phyloP scores from a whole-genome alignment of 2,888 invertebrate genomes.

The Sesia apiformis region DNA sequence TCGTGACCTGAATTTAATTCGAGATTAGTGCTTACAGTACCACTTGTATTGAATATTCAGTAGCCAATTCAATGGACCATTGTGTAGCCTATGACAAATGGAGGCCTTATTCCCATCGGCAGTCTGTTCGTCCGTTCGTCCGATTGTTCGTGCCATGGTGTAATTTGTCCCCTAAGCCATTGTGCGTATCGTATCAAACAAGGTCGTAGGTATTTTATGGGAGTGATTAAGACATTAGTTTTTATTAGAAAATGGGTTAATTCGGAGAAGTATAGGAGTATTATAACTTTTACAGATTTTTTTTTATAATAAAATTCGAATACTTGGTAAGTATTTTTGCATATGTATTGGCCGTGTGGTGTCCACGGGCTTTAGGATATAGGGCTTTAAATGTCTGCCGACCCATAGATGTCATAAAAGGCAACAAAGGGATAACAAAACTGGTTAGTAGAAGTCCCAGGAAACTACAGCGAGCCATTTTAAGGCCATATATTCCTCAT shows the following conservation, averaged over 20 bases:
- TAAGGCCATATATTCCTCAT: too few relatives aligned
- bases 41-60: conserved; percentile 34
- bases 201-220: conserved; percentile 13
- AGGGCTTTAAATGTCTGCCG: too few relatives aligned
- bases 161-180: conserved; percentile 23
- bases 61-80: conserved; percentile 39
- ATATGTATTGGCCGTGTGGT: too few relatives aligned
- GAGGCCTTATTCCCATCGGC: conserved; percentile 46
- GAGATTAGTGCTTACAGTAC: background rate
- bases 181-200: conserved; percentile 13
- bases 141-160: conserved; percentile 23
- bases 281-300: too few relatives aligned
- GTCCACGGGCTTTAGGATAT: too few relatives aligned
- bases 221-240: background rate
- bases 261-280: too few relatives aligned
- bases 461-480: too few relatives aligned
- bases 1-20: background rate
- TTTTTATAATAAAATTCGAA: too few relatives aligned
- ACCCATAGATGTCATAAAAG: too few relatives aligned
- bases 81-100: conserved; percentile 52
- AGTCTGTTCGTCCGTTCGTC: conserved; percentile 28
- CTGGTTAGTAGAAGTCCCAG: too few relatives aligned
- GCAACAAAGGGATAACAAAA: too few relatives aligned
- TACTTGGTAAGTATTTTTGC: too few relatives aligned
- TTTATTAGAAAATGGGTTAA: background rate